Conservation (phyloP, 2,797 vertebrate genomes). For the Malurus leucopterus region DNA sequence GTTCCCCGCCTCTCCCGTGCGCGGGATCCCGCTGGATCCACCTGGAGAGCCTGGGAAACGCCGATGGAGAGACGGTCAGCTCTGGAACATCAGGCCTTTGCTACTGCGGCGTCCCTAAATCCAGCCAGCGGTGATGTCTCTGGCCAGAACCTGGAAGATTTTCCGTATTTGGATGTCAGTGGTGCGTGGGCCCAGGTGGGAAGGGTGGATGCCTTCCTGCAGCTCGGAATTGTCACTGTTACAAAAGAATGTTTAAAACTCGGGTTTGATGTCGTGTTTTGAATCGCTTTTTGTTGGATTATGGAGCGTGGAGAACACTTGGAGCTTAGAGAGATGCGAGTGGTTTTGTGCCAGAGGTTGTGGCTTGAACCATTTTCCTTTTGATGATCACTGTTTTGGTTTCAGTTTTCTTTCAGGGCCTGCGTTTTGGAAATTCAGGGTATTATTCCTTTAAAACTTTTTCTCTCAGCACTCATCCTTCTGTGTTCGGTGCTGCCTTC, state of each 20-base stretch:
- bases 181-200: neutral
- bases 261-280: fast-evolving
- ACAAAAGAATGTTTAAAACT: fast-evolving
- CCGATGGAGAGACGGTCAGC: fast-evolving
- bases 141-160: fast-evolving
- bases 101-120: fast-evolving
- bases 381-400: neutral
- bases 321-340: neutral
- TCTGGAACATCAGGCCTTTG: fast-evolving
- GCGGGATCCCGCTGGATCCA: neutral
- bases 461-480: fast-evolving
- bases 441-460: neutral
- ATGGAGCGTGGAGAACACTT: fast-evolving
- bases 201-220: neutral
- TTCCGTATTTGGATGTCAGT: fast-evolving
- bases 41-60: neutral
- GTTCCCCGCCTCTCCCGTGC: neutral
- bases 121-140: neutral
- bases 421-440: neutral
- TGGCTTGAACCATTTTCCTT: neutral
- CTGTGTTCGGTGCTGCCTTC: neutral
- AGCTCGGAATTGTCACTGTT: fast-evolving
- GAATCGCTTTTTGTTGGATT: neutral
- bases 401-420: neutral
- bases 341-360: neutral